Conservation (phyloP, 2,888 invertebrate species). For the Aporophyla lueneburgensis region DNA sequence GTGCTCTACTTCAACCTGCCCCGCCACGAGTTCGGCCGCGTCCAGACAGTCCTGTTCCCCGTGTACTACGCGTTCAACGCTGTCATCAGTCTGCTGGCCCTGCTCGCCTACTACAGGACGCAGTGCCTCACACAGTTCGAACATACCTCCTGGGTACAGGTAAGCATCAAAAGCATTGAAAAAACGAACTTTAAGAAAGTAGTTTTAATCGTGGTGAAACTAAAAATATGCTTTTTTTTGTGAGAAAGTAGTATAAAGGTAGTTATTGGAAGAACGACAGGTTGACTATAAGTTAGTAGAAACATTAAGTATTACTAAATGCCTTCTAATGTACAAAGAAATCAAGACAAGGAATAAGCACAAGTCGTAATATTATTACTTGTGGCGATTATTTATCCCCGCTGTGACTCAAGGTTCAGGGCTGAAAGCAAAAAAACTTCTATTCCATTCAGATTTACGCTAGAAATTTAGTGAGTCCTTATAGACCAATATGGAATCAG, state of each 20-base stretch:
- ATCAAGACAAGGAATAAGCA: not conserved
- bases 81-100: conserved; percentile 93
- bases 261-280: not conserved
- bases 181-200: not conserved
- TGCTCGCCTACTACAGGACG: conserved; percentile 93
- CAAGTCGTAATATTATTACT: not conserved
- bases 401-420: not conserved
- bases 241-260: not conserved
- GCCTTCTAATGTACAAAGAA: not conserved
- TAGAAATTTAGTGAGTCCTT: not conserved
- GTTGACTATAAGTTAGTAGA: not conserved
- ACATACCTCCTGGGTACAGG: conserved; percentile 86
- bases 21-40: conserved; percentile 96
- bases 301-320: not conserved
- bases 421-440: not conserved
- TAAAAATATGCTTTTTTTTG: not conserved
- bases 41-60: conserved; percentile 96
- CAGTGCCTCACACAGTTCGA: conserved; percentile 89
- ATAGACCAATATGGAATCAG: not conserved
- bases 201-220: not conserved
- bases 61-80: conserved; percentile 96
- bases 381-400: not conserved
- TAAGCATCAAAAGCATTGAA: conserved; percentile 67
- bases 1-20: conserved; percentile 96
- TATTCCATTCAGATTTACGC: not conserved